These are phyloP conservation scores for Perca schrenkii DNA, from an alignment of 2,113 vertebrate genomes.

Conservation along the genomic window DNA sequence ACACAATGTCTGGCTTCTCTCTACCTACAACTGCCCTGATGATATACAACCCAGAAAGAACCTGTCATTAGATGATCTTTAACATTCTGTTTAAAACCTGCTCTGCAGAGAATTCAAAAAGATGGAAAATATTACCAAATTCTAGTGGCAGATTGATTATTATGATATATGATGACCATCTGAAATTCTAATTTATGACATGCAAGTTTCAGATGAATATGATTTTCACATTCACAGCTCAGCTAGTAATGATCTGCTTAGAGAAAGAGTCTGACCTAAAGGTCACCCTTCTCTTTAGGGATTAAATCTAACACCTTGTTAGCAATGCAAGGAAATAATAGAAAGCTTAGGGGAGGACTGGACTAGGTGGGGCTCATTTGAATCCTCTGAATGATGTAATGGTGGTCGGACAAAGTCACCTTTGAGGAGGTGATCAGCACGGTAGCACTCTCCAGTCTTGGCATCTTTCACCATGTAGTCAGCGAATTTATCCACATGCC, in stretches of 20 bases:
- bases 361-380: not conserved
- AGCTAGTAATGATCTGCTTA: not conserved
- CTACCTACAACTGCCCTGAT: not conserved
- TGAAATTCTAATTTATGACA: not conserved
- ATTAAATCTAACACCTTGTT: constrained; percentile 25
- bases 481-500: constrained; percentile 96
- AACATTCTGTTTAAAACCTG: not conserved
- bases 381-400: not conserved
- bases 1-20: not conserved
- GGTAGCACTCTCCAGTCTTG: constrained; percentile 96
- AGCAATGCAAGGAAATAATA: not conserved
- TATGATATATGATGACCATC: not conserved
- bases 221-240: not conserved
- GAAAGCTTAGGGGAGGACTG: not conserved
- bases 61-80: not conserved
- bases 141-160: not conserved
- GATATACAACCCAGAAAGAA: not conserved
- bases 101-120: not conserved
- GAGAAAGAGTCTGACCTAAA: not conserved
- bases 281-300: not conserved
- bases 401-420: constrained; percentile 73
- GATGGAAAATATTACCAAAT: not conserved
- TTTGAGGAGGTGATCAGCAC: constrained; percentile 97
- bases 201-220: not conserved
- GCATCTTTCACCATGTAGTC: constrained; percentile 98